These are phyloP conservation scores for Daubentonia madagascariensis DNA, from an alignment of 2,113 vertebrate species.

Conservation along the genomic window DNA sequence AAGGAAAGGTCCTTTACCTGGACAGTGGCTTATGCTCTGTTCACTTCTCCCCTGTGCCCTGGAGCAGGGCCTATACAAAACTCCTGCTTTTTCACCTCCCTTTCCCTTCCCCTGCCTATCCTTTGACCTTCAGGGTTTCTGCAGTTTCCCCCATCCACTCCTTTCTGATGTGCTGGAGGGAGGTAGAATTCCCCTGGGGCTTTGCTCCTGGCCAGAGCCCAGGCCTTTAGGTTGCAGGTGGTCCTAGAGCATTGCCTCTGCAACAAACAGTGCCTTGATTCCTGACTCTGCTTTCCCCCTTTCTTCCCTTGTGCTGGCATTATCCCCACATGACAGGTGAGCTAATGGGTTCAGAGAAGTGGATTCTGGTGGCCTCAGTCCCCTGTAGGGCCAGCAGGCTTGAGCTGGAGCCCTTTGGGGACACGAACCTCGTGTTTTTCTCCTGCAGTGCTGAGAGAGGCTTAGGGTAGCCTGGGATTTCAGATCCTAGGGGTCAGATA, in stretches of 20 bases:
- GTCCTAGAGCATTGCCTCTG: not conserved
- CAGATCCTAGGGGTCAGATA: not conserved
- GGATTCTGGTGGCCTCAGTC: not conserved
- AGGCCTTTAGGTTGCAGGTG: not conserved
- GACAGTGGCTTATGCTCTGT: not conserved
- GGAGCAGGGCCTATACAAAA: not conserved
- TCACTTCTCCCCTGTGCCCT: not conserved
- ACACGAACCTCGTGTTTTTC: not conserved
- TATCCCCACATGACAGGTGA: not conserved
- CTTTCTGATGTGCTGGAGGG: not conserved
- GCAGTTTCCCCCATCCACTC: not conserved
- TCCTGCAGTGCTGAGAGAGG: not conserved
- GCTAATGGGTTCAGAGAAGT: not conserved
- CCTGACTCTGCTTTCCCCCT: not conserved
- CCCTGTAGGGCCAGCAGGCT: not conserved
- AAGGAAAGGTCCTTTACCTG: not conserved
- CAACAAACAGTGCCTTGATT: not conserved
- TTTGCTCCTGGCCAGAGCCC: not conserved
- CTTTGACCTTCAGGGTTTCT: not conserved
- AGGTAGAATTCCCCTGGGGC: not conserved
- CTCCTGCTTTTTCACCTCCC: not conserved
- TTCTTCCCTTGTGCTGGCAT: not conserved
- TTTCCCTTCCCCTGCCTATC: not conserved
- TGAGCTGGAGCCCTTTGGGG: not conserved
- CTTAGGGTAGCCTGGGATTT: not conserved